A percentile compares a stretch with the other conserved stretches of the same genome.
These are phyloP conservation scores for Trypoxylus dichotomus DNA, from an alignment of 1,140 invertebrate genomes.

Conservation along the genomic window DNA sequence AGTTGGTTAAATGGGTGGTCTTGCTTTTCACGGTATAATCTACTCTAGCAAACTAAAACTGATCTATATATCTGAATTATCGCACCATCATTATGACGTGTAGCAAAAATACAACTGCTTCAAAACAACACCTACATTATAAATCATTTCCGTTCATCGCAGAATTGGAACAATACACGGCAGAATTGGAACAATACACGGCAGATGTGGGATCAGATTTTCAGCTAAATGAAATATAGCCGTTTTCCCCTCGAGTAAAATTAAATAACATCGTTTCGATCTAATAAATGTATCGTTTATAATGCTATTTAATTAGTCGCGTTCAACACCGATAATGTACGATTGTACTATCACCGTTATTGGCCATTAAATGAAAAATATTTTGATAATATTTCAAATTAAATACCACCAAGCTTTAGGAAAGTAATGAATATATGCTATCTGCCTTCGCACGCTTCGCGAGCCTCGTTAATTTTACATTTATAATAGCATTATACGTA, in stretches of 20 bases:
- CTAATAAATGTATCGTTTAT: not conserved
- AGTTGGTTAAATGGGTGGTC: no score
- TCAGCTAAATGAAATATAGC: not conserved
- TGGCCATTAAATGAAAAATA: not conserved
- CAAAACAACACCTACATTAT: no score
- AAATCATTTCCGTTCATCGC: no score
- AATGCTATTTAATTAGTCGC: constrained; percentile 15
- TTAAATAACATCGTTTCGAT: not conserved
- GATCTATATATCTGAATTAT: no score
- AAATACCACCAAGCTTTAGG: not conserved
- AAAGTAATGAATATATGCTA: constrained; percentile 12
- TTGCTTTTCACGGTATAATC: no score
- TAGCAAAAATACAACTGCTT: no score
- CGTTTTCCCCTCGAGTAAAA: not conserved
- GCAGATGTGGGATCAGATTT: no score
- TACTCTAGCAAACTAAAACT: no score
- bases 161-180: no score
- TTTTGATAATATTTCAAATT: constrained; percentile 12
- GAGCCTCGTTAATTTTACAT: not conserved
- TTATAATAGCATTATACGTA: constrained; percentile 20
- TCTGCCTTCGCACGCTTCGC: not conserved
- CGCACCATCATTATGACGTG: no score
- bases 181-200: no score
- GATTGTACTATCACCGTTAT: not conserved
- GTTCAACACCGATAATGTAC: not conserved